phyloP scores from a whole-genome alignment of 2,888 invertebrate genomes.

The Rhagium mordax region DNA sequence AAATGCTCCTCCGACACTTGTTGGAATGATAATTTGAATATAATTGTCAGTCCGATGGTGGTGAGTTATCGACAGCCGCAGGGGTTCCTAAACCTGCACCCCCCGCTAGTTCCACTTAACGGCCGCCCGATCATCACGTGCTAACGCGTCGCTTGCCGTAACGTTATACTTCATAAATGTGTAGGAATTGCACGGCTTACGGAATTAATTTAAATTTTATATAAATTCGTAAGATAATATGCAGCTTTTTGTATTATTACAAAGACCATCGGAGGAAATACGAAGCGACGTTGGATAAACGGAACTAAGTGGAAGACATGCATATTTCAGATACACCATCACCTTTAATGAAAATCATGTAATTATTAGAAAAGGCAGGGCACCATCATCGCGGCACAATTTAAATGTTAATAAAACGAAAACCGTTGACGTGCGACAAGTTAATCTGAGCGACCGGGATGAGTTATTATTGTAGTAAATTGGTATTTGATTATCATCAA shows the following conservation, averaged over 20 bases:
- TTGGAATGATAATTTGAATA: slow-evolving; percentile 65
- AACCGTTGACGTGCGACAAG: neutral
- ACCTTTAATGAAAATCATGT: neutral
- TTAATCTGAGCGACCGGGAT: neutral
- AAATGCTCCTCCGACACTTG: slow-evolving; percentile 60
- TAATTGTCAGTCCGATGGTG: slow-evolving; percentile 64
- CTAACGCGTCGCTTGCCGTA: slow-evolving; percentile 10
- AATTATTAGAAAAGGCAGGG: neutral
- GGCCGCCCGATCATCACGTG: slow-evolving; percentile 42
- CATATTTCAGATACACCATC: too few species aligned
- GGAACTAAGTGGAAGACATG: neutral
- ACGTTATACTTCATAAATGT: slow-evolving; percentile 15
- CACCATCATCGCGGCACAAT: neutral
- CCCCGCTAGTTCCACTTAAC: slow-evolving; percentile 58
- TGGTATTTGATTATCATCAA: neutral
- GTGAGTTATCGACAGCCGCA: slow-evolving; percentile 66
- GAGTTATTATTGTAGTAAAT: neutral
- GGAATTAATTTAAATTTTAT: neutral
- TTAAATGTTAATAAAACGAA: neutral
- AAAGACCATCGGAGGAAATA: neutral
- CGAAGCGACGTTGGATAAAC: neutral
- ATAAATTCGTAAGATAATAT: too few species aligned
- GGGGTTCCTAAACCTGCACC: slow-evolving; percentile 60
- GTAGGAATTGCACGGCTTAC: slow-evolving; percentile 1
- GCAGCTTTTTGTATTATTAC: too few species aligned